Evolutionary conservation across 64 coral and sea anemone species (phyloP), one percentile per base, ranked within the genome.

Genomic region (Acropora tenuis): DNA sequence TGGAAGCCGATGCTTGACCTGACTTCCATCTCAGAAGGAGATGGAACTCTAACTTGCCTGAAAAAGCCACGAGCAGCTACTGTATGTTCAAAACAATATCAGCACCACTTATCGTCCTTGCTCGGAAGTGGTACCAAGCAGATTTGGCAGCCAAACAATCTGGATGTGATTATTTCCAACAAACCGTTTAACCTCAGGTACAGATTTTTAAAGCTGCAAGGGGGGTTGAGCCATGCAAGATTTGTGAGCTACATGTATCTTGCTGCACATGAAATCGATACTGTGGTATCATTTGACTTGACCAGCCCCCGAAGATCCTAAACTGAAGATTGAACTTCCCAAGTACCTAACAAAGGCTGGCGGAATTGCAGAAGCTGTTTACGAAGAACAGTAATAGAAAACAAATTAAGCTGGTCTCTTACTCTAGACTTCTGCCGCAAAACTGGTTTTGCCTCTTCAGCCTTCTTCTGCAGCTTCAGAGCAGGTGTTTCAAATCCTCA

Each of bases 241-340:
- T 45, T 45, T 75, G 73, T 43, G 4, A 75, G 2, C 68, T 91
- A 79, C 89, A 79, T 18, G 30, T 30, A 30, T 30, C 89, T 80
- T 73, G 89, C 84, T 50, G 69, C 80, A 49, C 83, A 91, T 65
- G 80, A 82, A 19, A 80, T 84, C 69, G 80, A 91, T 75, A 18
- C 0, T 55, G 52, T 55, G 52, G 52, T 9, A 55, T 55, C 52
- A 55, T 5, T 55, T 9, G 52, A 55, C 50, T 84, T 84, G 80
- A 82, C 74, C 44, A 44, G 9, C 66, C 20, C 48, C 76, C 48
- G 18, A 91, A 75, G 41, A 18, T 16, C 50, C 53, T n/a, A 83
- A 67, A n/a, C 79, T 91, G 50, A 83, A 91, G 80, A 91, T 74
- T 47, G 89, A 91, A 78, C 79, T 75, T 74, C 80, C 89, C 50